These are phyloP conservation scores for Odontophorus gujanensis DNA, from an alignment of 2,113 vertebrate species.

Conservation along the genomic window DNA sequence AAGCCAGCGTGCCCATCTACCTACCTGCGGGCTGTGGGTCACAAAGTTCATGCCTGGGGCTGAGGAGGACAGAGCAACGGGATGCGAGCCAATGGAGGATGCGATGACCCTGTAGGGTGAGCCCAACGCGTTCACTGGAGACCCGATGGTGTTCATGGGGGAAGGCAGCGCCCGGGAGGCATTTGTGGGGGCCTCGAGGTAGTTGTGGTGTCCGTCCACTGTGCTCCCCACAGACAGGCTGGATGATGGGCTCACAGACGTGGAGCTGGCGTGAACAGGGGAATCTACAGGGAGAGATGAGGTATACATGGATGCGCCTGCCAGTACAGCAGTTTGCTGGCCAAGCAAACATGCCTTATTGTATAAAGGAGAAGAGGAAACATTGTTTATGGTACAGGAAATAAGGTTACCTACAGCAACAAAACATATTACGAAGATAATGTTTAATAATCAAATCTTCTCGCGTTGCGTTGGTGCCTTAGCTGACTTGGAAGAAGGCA, in stretches of 20 bases:
- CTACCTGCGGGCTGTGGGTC: slow-evolving; percentile 75
- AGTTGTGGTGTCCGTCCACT: slow-evolving; percentile 63
- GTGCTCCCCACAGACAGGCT: slow-evolving; percentile 64
- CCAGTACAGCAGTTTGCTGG: rapidly evolving
- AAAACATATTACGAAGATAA: background rate
- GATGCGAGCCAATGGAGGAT: slow-evolving; percentile 70
- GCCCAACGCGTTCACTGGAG: slow-evolving; percentile 54
- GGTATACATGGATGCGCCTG: rapidly evolving
- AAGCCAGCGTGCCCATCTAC: background rate
- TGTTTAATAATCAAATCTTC: background rate
- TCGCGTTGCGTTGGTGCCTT: rapidly evolving
- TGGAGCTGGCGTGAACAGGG: slow-evolving; percentile 65
- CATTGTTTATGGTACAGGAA: background rate
- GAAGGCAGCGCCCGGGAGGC: slow-evolving; percentile 41
- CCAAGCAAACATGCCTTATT: background rate
- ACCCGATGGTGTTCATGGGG: slow-evolving; percentile 59
- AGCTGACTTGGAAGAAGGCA: background rate
- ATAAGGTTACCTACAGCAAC: background rate
- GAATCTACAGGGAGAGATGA: slow-evolving; percentile 56
- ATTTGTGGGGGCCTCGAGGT: slow-evolving; percentile 63
- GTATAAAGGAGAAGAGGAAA: background rate
- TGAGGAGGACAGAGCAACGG: slow-evolving; percentile 66
- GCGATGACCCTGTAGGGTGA: slow-evolving; percentile 76
- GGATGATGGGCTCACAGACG: slow-evolving; percentile 56
- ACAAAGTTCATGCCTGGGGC: slow-evolving; percentile 71